phyloP scores from a whole-genome alignment of 1,140 invertebrate species.

The Octopus bimaculoides region DNA sequence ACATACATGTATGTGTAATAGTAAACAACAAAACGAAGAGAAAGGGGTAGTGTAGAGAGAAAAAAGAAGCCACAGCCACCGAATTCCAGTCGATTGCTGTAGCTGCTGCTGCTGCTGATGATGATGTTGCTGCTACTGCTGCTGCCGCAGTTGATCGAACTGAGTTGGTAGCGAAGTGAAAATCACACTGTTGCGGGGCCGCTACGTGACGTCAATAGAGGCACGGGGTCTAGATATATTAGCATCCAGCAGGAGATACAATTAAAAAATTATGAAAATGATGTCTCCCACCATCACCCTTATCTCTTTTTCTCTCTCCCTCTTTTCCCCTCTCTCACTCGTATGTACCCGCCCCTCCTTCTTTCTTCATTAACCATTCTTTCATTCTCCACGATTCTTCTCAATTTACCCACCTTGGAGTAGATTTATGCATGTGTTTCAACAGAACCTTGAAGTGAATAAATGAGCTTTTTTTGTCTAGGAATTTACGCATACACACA shows the following conservation, averaged over 20 bases:
- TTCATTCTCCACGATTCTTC: too few relatives aligned
- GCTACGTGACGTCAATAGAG: conserved; percentile 28
- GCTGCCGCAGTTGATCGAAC: conserved; percentile 16
- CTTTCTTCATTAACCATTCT: too few relatives aligned
- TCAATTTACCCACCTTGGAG: too few relatives aligned
- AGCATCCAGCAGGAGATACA: conserved; percentile 25
- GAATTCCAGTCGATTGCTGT: conserved; percentile 23
- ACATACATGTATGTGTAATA: too few relatives aligned
- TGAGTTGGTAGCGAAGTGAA: too few relatives aligned
- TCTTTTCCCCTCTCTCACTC: background rate
- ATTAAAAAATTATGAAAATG: conserved; percentile 39
- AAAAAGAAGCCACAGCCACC: conserved; percentile 20
- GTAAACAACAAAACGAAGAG: conserved; percentile 19
- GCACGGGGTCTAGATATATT: conserved; percentile 28
- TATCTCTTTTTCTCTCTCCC: background rate
- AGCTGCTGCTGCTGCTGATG: conserved; percentile 20
- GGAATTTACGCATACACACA: too few relatives aligned
- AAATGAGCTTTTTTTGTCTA: too few relatives aligned
- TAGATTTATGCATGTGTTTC: too few relatives aligned
- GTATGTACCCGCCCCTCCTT: too few relatives aligned
- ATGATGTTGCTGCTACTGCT: background rate
- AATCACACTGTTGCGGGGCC: conserved; percentile 21
- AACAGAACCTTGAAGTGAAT: too few relatives aligned
- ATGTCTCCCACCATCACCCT: background rate
- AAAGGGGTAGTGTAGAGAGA: conserved; percentile 13